Percentiles rank a stretch among this genome's conserved stretches.
phyloP scores from a whole-genome alignment of 2,888 invertebrate species.

The Nemurella pictetii region DNA sequence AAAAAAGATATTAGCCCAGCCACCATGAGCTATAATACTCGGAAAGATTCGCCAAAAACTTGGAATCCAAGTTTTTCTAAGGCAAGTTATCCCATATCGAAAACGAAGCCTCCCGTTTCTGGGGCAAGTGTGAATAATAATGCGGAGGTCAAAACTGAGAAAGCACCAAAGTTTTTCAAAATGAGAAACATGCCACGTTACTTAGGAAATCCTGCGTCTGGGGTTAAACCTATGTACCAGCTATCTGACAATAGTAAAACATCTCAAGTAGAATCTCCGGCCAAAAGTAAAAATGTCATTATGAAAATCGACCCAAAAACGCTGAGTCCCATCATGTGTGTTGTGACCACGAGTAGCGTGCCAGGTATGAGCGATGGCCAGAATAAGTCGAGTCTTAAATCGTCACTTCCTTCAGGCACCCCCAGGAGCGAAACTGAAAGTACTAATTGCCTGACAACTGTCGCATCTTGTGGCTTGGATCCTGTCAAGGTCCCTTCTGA shows the following conservation, averaged over 20 bases:
- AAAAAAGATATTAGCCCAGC: neutral
- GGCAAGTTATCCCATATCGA: slow-evolving; percentile 37
- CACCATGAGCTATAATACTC: slow-evolving; percentile 58
- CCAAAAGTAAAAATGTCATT: slow-evolving; percentile 41
- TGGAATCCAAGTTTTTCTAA: slow-evolving; percentile 64
- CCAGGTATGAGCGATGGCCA: neutral
- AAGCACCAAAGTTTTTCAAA: slow-evolving; percentile 62
- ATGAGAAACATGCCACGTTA: slow-evolving; percentile 60
- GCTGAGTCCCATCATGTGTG: slow-evolving; percentile 57
- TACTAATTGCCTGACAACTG: neutral
- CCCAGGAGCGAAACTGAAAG: neutral
- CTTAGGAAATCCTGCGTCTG: slow-evolving; percentile 61
- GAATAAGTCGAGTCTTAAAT: neutral
- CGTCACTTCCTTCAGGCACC: neutral
- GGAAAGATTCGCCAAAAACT: slow-evolving; percentile 61
- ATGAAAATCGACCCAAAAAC: slow-evolving; percentile 63
- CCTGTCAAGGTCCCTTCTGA: neutral
- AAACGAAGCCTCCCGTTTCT: slow-evolving; percentile 27
- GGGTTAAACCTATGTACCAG: slow-evolving; percentile 63
- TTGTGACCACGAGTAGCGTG: slow-evolving; percentile 48
- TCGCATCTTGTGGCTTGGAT: neutral
- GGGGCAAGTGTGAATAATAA: slow-evolving; percentile 24
- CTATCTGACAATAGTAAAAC: slow-evolving; percentile 49
- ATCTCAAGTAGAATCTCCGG: neutral
- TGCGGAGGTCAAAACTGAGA: slow-evolving; percentile 42